Base-by-base conservation (phyloP, 2,797 vertebrate species). In the Poeciliopsis gracilis region DNA sequence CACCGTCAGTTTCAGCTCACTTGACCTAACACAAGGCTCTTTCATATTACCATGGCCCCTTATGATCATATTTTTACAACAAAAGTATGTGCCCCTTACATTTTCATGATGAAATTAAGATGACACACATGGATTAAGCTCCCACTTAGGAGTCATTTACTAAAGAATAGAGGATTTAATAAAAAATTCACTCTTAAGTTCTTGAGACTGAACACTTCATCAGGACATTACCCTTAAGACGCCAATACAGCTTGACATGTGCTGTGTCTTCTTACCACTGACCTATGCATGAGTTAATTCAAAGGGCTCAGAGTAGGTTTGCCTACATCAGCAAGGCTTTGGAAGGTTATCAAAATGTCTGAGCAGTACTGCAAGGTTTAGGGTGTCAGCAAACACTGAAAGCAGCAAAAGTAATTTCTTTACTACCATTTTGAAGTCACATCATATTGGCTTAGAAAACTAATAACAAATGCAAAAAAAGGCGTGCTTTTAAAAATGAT, bases 1-100 rank as follows among this genome's bases (percentile, higher is more conserved):
- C 92, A 91, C 87, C 94, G 92, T 96, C 94, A 89, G 93, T 94
- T 95, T 90, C 93, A 93, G 91, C 91, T 95, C 92, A 90, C 94
- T 95, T 94, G 91, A 87, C 91, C 86, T 92, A 91, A 92, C 94
- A 93, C 89, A 89, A 91, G 89, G 87, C 91, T 94, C 91, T 88
- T 90, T 92, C 92, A 87, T 91, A 85, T 82, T 76, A 87, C 82
- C 74, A 79, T 74, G 86, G 89, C 84, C 90, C 90, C 87, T 77
- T 77, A 80, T 45, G 83, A 89, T 90, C 84, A 81, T 91, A 90
- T 91, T 92, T 66, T 93, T 90, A 91, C 81, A 78, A 86, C 84
- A 78, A 83, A 89, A 90, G 87, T 78, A 84, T 77, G 78, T 77
- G 78, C 82, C 74, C 81, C 85, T 91, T 91, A 90, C 90, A 89